Base-by-base conservation (phyloP, 1,140 invertebrate genomes). In the Drosophila seguyi region DNA sequence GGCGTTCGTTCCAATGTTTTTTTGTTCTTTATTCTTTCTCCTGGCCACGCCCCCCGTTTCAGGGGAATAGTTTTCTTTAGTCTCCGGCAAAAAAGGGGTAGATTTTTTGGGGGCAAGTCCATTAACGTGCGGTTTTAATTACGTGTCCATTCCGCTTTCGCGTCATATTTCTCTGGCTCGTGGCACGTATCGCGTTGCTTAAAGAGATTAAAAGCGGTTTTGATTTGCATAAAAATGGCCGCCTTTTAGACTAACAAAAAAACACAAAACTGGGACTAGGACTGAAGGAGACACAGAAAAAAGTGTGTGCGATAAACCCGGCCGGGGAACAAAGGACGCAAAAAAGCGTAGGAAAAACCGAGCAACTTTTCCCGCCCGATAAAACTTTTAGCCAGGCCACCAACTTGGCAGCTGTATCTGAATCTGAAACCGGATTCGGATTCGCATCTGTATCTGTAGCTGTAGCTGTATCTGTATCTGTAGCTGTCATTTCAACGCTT, bases 41-140 rank as follows among this genome's bases (percentile, higher is more conserved):
- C n/a, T 42, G 47, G 18, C 18, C 50, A 36, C 50, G 50, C 52
- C 52, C 18, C 20, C 6, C 11, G 14, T 31, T 11, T 25, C 5
- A 8, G 7, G 45, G 4, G 39, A 68, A 68, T 68, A 68, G 65
- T 68, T 68, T 61, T 27, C 52, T 22, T n/a, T 18, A 11, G 10
- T 20, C 41, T 42, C 41, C 39, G 16, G 20, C 13, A 16, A 16
- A 39, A 39, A 39, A 39, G 39, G 39, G 39, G 39, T n/a, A n/a
- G n/a, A n/a, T n/a, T n/a, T n/a, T n/a, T n/a, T n/a, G n/a, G n/a
- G n/a, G n/a, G n/a, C n/a, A n/a, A 85, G 81, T 85, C 81, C 81
- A 85, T 85, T 85, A 85, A 66, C 50, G 60, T 85, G 81, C 81
- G 81, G 81, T 85, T 85, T 85, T 85, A 85, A 85, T 85, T 85